Evolutionary conservation across 2,888 invertebrate genomes (phyloP), one percentile per base, ranked within the genome.

Genomic region (Norana najaformis): DNA sequence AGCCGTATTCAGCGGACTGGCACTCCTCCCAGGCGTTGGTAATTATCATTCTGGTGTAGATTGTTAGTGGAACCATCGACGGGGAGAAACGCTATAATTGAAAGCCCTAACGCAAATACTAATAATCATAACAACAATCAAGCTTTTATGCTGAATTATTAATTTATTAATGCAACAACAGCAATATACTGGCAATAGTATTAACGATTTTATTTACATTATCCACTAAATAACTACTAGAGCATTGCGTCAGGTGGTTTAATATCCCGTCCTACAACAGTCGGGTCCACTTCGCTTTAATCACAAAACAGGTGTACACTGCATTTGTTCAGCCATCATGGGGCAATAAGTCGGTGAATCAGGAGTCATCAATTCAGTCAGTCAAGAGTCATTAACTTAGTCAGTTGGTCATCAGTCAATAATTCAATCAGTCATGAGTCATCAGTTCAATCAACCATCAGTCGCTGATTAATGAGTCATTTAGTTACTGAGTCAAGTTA

Each of bases 141-240:
- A 30, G n/a, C 6, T 69, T 69, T 16, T n/a, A 69, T 69, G 13
- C n/a, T n/a, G n/a, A 69, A 69, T n/a, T n/a, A 69, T 69, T 69
- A 69, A n/a, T 69, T 69, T n/a, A 69, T 69, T 69, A 69, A 69
- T 30, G 30, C 69, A 69, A 69, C 69, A 69, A 69, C n/a, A 69
- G 69, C 69, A 69, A n/a, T n/a, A 69, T n/a, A 69, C 69, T 69
- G 69, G 69, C n/a, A n/a, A 69, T 69, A 69, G 69, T 69, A 69
- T 69, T 16, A 69, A 69, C 69, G 47, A 47, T 47, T 23, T 47
- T 1, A 69, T 69, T 69, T 69, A 30, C 69, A 69, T n/a, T 69
- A 69, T 69, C 69, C 69, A 69, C 69, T 69, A n/a, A n/a, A 69
- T n/a, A 69, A 69, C 69, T 69, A 30, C 0, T n/a, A 69, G 69